A percentile compares a stretch with the other conserved stretches of the same genome.
Conservation (phyloP, 2,113 vertebrate genomes). For the Trichomycterus rosablanca region DNA sequence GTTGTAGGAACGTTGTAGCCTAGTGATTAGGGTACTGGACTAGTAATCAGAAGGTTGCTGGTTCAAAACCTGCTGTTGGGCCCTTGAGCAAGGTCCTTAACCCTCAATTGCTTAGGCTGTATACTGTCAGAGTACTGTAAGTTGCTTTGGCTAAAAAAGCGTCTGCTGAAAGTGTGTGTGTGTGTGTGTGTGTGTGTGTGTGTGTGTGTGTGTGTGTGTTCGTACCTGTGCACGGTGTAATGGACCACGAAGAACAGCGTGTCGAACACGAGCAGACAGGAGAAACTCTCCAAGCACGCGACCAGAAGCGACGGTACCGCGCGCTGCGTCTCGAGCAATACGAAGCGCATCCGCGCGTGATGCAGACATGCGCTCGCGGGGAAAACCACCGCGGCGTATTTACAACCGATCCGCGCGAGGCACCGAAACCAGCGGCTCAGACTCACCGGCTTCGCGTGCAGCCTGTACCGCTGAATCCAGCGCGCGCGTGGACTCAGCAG, state of each 20-base stretch:
- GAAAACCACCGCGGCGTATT: slow-evolving; percentile 50
- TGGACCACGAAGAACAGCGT: slow-evolving; percentile 61
- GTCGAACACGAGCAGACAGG: slow-evolving; percentile 65
- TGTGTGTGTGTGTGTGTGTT: no score
- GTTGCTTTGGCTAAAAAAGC: no score
- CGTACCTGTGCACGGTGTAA: slow-evolving; percentile 63
- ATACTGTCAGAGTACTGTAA: no score
- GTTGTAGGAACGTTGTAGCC: no score
- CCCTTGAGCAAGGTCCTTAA: no score
- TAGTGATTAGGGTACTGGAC: no score
- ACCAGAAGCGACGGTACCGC: slow-evolving; percentile 53
- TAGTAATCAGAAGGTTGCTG: no score
- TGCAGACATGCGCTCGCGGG: slow-evolving; percentile 54
- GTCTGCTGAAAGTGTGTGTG: no score
- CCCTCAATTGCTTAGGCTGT: no score
- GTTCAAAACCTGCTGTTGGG: no score
- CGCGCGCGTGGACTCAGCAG: slow-evolving; percentile 37
- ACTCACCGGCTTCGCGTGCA: slow-evolving; percentile 31
- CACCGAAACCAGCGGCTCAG: slow-evolving; percentile 49
- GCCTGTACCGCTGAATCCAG: slow-evolving; percentile 52
- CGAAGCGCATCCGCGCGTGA: slow-evolving; percentile 10
- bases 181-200: no score
- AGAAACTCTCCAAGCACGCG: slow-evolving; percentile 51
- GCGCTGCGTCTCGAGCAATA: slow-evolving; percentile 20
- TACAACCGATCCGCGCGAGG: slow-evolving; percentile 47